Evolutionary conservation across 2,113 vertebrate species (phyloP), one percentile per base, ranked within the genome.

Genomic region (Neogale vison): DNA sequence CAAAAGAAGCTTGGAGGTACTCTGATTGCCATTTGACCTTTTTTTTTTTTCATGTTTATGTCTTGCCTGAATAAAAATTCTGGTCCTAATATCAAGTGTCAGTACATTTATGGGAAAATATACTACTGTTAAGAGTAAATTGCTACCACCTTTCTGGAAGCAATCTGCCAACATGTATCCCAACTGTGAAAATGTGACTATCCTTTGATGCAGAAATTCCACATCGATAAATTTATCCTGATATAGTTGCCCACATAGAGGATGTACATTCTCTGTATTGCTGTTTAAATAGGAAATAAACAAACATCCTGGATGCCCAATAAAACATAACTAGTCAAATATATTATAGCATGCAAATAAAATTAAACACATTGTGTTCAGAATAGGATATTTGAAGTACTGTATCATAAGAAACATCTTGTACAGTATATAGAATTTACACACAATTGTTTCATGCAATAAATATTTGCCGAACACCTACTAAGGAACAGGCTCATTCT

Each of bases 1-100:
- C 94, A 92, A 95, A 92, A 71, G 71, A 97, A 97, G 71, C 36
- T 93, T 31, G 13, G 21, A 96, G 81, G 13, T 18, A 23, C 94
- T 21, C 55, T 84, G 52, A 86, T 86, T 95, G 36, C 88, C 69
- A 45, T 55, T 72, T 57, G 83, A 83, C 15, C 79, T 77, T 31
- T 76, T 69, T 91, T 81, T 80, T 88, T 36, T 67, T 74, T 6
- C 39, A 87, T 47, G 12, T 93, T 80, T 80, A 34, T 67, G 74
- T 76, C 90, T 92, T 76, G 34, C 42, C 42, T 52, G 14, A 80
- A 65, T 93, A 82, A 94, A 92, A 95, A 82, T 79, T 47, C 74
- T 97, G 17, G 4, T 69, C 52, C 88, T 96, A 55, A 81, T 29
- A 26, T 65, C 84, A 39, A 55, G 21, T 52, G 18, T 88, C 18